A percentile compares a stretch with the other conserved stretches of the same genome.
Evolutionary conservation across 2,113 vertebrate genomes (phyloP).

Genomic region (Sander lucioperca): DNA sequence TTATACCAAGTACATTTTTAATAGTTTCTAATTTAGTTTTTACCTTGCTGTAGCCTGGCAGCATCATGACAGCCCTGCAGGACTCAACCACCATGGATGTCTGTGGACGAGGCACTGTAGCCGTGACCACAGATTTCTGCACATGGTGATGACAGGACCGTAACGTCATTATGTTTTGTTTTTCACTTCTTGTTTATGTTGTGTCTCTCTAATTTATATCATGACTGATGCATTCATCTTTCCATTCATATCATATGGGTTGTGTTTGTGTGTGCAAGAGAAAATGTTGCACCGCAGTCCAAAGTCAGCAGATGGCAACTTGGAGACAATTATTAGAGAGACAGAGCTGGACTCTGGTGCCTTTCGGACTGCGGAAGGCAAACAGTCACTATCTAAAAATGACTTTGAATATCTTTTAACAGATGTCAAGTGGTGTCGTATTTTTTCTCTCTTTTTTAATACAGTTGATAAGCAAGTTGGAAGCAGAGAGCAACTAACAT

Average conservation of each 20-base stretch:
- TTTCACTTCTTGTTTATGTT: neutral
- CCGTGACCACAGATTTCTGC: neutral
- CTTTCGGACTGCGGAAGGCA: neutral
- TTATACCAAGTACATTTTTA: neutral
- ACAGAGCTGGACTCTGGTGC: neutral
- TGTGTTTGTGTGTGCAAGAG: neutral
- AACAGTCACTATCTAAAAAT: neutral
- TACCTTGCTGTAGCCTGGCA: neutral
- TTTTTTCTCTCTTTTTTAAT: neutral
- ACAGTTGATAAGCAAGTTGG: neutral
- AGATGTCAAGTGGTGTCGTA: neutral
- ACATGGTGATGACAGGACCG: neutral
- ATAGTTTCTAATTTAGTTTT: neutral
- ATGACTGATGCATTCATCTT: neutral
- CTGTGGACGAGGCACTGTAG: neutral
- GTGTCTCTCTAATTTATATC: neutral
- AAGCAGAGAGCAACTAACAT: neutral
- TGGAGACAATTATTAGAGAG: neutral
- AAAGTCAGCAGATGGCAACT: constrained; percentile 36
- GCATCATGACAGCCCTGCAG: neutral
- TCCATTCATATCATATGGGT: neutral
- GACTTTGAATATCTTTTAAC: neutral
- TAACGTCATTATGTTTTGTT: neutral
- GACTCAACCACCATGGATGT: neutral
- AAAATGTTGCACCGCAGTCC: neutral